Evolutionary conservation across 2,888 invertebrate species (phyloP), one percentile per base, ranked within the genome.

Genomic region (Ormyrus pomaceus): DNA sequence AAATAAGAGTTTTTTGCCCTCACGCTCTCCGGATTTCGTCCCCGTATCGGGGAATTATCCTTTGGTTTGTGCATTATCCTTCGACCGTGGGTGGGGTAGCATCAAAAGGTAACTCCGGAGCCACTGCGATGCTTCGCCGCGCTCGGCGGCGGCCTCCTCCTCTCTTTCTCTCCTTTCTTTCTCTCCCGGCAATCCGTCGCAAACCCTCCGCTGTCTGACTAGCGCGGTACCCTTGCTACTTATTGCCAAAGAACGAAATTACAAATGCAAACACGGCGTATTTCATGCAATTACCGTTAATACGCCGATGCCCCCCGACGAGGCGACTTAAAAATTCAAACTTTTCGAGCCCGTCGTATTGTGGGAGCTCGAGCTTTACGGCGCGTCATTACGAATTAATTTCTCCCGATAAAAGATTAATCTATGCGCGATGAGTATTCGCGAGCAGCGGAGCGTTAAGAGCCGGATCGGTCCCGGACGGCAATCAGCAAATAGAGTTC

Each of bases 41-140:
- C 88, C 86, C 88, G 88, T 89, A 90, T 90, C 88, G 89, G 85
- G 34, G 89, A 90, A 89, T 90, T 90, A 89, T 90, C 89, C 88
- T 89, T 89, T 89, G 88, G 89, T 89, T 89, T 88, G 87, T 65
- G 74, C 87, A 90, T 90, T 90, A 90, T 90, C 88, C 88, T 88
- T 87, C 85, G 84, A 85, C 81, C 82, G 84, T 81, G 79, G 74
- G 70, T 7, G 50, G 87, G 86, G 85, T 82, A 86, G 87, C 87
- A 87, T 89, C 88, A 88, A 90, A 90, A 88, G 88, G 87, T 79
- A 84, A 83, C 84, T 83, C 79, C 66, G 79, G 71, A 82, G 34
- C 80, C 75, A 58, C 70, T 72, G 81, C 74, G 83, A 79, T 81
- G 79, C 80, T 76, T 77, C 77, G 70, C 78, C 72, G 69, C 50